phyloP scores from a whole-genome alignment of 2,113 vertebrate genomes.

The Hepsetus odoe region DNA sequence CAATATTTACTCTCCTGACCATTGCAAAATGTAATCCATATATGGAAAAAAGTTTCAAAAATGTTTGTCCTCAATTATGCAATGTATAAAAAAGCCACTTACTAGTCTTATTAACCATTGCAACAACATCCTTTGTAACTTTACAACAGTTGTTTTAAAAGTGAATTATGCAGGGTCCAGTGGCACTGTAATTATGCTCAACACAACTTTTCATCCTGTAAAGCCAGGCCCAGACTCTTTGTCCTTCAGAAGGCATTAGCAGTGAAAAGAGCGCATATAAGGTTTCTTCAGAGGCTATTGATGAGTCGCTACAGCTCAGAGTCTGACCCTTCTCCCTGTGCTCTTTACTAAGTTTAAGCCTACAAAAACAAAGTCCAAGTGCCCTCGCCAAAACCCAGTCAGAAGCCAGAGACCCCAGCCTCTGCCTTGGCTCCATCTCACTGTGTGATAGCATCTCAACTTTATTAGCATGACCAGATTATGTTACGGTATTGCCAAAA shows the following conservation, averaged over 20 bases:
- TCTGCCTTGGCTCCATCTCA: conserved; percentile 31
- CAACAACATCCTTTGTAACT: too few relatives aligned
- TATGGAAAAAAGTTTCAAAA: too few relatives aligned
- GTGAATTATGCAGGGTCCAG: too few relatives aligned
- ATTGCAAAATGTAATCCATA: too few relatives aligned
- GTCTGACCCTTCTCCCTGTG: not conserved
- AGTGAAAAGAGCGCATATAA: not conserved
- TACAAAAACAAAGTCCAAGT: not conserved
- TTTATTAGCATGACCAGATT: not conserved
- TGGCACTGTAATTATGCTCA: too few relatives aligned
- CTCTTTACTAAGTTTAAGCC: not conserved
- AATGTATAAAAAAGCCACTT: too few relatives aligned
- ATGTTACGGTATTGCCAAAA: not conserved
- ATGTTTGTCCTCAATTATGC: too few relatives aligned
- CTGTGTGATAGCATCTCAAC: conserved; percentile 56
- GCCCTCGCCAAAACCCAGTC: conserved; percentile 1
- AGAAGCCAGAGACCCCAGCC: not conserved
- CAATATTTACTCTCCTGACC: too few relatives aligned
- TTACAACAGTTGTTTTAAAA: too few relatives aligned
- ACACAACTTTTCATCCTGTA: too few relatives aligned
- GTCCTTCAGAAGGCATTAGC: not conserved
- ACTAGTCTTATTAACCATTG: too few relatives aligned
- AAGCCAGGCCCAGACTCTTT: too few relatives aligned
- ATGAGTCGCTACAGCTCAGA: not conserved
- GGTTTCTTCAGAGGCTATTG: not conserved